Base-by-base conservation (phyloP, 2,113 vertebrate genomes). In the Scytalopus superciliaris region DNA sequence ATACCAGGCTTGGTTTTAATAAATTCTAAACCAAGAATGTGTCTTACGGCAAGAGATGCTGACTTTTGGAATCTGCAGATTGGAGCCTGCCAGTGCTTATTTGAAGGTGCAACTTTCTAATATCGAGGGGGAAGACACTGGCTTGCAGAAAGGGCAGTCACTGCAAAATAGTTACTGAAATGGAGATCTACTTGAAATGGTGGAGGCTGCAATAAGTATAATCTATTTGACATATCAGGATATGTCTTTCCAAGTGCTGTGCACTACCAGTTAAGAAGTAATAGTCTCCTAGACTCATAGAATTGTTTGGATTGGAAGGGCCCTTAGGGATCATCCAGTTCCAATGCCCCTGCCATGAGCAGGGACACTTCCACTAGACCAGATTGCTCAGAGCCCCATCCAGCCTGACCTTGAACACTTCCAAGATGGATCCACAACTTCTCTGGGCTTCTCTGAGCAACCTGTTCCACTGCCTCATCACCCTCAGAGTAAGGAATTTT, bases 391-490 rank as follows among this genome's bases (percentile, higher is more conserved):
- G 17, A 68, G 11, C 21, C 67, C 45, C 55, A 62, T 62, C 21
- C 62, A 69, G 0, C 24, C 39, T 55, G 55, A 16, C 8, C 0
- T 1, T 55, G 30, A 47, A 22, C 30, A 25, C 11, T 47, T 47
- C 11, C 28, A 60, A 39, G 16, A 47, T n/a, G 52, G 19, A n/a
- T 24, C 10, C 12, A 40, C n/a, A 30, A 37, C 19, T 68, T 68
- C n/a, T 47, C n/a, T 68, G 39, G 45, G 16, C 19, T 68, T 68
- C n/a, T 47, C n/a, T 68, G 39, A 39, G 16, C 19, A 68, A 18
- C 30, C 5, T 18, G 13, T 75, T 60, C 27, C 45, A 74, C 44
- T 52, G 19, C 53, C 45, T 68, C 30, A 25, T 19, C 45, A 82
- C 6, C 19, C 53, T 53, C 39, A 30, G 16, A 35, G 30, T 33